Evolutionary conservation across 1,140 invertebrate species (phyloP).

Genomic region (Camponotus pennsylvanicus): DNA sequence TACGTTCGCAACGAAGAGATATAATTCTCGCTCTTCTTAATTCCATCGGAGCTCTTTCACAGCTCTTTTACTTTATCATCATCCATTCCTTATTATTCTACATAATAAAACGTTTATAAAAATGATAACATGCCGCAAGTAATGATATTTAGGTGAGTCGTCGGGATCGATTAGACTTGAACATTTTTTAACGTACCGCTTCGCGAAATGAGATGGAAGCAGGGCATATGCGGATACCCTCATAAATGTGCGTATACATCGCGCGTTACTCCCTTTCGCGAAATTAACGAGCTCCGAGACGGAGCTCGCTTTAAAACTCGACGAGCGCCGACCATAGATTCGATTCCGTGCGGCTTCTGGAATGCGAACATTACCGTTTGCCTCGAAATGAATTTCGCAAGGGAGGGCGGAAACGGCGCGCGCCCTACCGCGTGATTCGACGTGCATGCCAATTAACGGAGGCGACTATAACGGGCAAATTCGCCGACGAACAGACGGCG

Average conservation of each 20-base stretch:
- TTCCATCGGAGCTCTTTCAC: not conserved
- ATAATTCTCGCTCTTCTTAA: slow-evolving; percentile 9
- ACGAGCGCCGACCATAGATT: slow-evolving; percentile 13
- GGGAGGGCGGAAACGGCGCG: slow-evolving; percentile 43
- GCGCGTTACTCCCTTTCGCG: not conserved
- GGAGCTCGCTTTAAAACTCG: slow-evolving; percentile 9
- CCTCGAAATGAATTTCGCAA: slow-evolving; percentile 72
- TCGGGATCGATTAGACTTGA: not conserved
- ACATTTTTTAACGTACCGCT: not conserved
- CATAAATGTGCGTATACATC: not conserved
- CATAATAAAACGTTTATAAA: not conserved
- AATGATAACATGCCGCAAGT: not conserved
- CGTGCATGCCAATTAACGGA: slow-evolving; percentile 65
- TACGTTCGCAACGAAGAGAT: not conserved
- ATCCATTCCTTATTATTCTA: not conserved
- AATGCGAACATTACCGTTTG: slow-evolving; percentile 74
- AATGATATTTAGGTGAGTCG: not conserved
- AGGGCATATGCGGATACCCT: not conserved
- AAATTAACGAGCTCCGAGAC: not conserved
- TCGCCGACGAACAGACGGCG: slow-evolving; percentile 40
- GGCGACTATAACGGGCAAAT: slow-evolving; percentile 46
- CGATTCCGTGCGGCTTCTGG: slow-evolving; percentile 64
- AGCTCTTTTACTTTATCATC: not conserved
- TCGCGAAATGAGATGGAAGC: not conserved
- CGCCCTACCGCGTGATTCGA: slow-evolving; percentile 33